Conservation (phyloP, 2,113 vertebrate species). For the Cyanoramphus novaezelandiae region DNA sequence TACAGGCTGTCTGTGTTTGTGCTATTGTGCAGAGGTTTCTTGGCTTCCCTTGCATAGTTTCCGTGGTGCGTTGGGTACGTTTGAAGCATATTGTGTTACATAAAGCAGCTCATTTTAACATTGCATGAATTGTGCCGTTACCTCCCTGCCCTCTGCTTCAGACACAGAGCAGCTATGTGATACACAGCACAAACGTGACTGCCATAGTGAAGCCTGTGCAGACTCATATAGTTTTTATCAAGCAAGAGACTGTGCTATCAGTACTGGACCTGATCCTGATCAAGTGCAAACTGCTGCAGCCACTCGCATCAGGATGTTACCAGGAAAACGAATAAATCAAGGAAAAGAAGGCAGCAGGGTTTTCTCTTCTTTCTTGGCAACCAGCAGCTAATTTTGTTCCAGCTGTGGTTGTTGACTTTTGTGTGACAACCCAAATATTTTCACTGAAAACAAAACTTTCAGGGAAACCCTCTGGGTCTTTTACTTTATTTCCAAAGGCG, state of each 20-base stretch:
- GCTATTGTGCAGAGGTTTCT: neutral
- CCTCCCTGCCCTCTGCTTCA: neutral
- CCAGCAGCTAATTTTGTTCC: neutral
- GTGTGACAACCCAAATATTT: constrained; percentile 29
- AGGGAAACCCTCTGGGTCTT: neutral
- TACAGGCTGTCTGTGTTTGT: neutral
- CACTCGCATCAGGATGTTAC: neutral
- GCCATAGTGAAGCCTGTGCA: neutral
- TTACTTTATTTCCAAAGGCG: neutral
- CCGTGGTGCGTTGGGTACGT: neutral
- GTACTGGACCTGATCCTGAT: neutral
- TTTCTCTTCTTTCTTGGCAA: neutral
- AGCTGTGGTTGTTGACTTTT: constrained; percentile 26
- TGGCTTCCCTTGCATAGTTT: constrained; percentile 5
- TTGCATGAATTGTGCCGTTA: neutral
- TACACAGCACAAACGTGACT: neutral
- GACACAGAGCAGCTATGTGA: neutral
- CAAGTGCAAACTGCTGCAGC: neutral
- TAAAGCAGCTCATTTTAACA: neutral
- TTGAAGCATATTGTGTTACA: neutral
- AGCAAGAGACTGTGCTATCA: neutral
- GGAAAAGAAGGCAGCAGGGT: neutral
- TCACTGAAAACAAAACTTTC: constrained; percentile 13
- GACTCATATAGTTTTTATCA: neutral
- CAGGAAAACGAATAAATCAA: neutral